Evolutionary conservation across 2,888 invertebrate genomes (phyloP), one percentile per base, ranked within the genome.

Genomic region (Drosophila nigricruria): DNA sequence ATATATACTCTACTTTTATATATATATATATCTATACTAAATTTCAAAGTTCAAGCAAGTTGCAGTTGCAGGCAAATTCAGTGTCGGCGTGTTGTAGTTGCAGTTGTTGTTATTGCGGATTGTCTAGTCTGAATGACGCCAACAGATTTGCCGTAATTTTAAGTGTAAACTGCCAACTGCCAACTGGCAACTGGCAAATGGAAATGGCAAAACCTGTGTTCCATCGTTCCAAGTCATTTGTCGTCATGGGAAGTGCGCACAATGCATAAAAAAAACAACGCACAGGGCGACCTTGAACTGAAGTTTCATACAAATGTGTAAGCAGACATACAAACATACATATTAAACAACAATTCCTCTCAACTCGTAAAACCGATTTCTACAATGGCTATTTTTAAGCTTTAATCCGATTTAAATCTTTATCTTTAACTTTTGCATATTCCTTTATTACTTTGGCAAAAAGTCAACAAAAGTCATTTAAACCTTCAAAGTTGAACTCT

Each of bases 61-160:
- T 70, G 70, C 74, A 57, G 69, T 73, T 77, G 70, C 79, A 82
- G 54, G 60, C 65, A 74, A 68, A 50, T 70, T 67, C 68, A 57
- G 63, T 68, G 75, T 71, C 76, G 80, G 47, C 64, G 49, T 50
- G 42, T 42, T 57, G 56, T 50, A 36, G 61, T 54, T 64, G 40
- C 10, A 18, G 40, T 45, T 54, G 63, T 59, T 73, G 23, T 43
- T 42, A 40, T 27, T 59, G 32, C 40, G 57, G 40, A 56, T 56
- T 67, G 91, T 90, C 91, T 90, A 90, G 91, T 87, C 91, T 79
- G 64, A 73, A 67, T 79, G 90, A 90, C 91, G 90, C 90, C 91
- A 56, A 58, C 72, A 72, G 64, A 73, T 82, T 74, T 77, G 71
- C 83, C 54, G 68, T 82, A 79, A 79, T 74, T 64, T 68, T 40